Percentiles rank a stretch among this genome's conserved stretches.
Evolutionary conservation across 1,140 invertebrate genomes (phyloP).

Genomic region (Brachionus plicatilis): DNA sequence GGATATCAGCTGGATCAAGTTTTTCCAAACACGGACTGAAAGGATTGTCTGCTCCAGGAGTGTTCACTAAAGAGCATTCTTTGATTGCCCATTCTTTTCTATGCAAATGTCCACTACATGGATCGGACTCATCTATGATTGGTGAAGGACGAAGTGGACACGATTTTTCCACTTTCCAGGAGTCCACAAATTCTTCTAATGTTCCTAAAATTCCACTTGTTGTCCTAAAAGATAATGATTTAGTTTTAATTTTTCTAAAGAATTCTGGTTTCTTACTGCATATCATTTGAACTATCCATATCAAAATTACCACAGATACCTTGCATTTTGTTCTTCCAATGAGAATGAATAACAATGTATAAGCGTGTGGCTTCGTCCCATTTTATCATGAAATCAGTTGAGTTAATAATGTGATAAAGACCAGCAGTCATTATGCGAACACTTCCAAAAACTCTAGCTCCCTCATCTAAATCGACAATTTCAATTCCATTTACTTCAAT

Average conservation of each 20-base stretch:
- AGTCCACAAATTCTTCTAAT: constrained; percentile 25
- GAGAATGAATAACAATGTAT: constrained; percentile 9
- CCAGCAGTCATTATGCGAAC: constrained; percentile 63
- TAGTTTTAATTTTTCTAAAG: not conserved
- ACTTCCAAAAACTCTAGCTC: constrained; percentile 45
- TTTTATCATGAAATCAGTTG: constrained; percentile 70
- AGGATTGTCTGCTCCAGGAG: not conserved
- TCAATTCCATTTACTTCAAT: constrained; percentile 8
- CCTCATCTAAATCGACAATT: constrained; percentile 42
- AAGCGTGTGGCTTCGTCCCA: constrained; percentile 71
- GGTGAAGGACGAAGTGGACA: not conserved
- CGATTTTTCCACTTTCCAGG: constrained; percentile 40
- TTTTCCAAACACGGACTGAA: constrained; percentile 17
- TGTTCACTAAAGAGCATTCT: constrained; percentile 16
- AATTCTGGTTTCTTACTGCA: not conserved
- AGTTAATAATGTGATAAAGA: constrained; percentile 71
- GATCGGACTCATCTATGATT: constrained; percentile 19
- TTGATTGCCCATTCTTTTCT: constrained; percentile 40
- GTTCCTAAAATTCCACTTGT: constrained; percentile 2
- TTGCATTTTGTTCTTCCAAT: constrained; percentile 60
- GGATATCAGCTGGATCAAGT: constrained; percentile 5
- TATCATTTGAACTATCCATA: constrained; percentile 70
- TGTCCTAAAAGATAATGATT: not conserved
- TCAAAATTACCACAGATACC: constrained; percentile 88
- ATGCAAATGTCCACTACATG: not conserved